Evolutionary conservation across 2,888 invertebrate genomes (phyloP), one percentile per base, ranked within the genome.

Genomic region (Drosophila multiciliata): DNA sequence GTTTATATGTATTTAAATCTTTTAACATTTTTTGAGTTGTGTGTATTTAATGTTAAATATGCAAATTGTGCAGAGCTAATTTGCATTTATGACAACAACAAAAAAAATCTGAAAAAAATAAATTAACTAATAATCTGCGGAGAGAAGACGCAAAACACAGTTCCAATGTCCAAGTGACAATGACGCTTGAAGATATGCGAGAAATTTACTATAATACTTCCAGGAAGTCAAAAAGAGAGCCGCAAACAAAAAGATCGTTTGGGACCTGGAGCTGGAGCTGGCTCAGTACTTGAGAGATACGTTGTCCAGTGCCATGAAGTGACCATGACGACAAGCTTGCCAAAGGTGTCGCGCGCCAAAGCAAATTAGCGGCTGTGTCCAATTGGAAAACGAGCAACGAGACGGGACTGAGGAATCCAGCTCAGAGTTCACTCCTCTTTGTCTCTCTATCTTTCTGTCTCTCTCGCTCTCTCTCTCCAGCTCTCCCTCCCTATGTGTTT

Each of bases 341-440:
- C 54, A 67, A 87, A 87, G 89, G 87, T 85, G 84, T 87, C 84
- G 90, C 84, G 89, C 85, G 85, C 85, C 85, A 85, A 87, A 26
- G 89, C 83, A 91, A 91, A 91, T 91, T 91, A 90, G 91, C 91
- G 73, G 78, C 89, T 91, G 91, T 86, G 83, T 87, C 91, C 84
- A 91, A 91, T 91, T 90, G 86, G 83, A 75, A 87, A 87, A 87
- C 90, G 86, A 86, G 85, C 85, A 73, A 62, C 69, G 63, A 66
- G 66, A 58, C 36, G 64, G 65, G 55, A 45, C 42, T 42, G 55
- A 61, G 61, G 65, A 76, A 9, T 57, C 53, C 45, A 15, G 40
- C 36, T 36, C 35, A 45, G 58, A 20, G 36, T 35, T 38, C 48
- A 1, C 55, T 32, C 45, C 35, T 29, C 35, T 52, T 35, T 62